phyloP scores from a whole-genome alignment of 2,797 vertebrate species.

The Molossus alvarezi region DNA sequence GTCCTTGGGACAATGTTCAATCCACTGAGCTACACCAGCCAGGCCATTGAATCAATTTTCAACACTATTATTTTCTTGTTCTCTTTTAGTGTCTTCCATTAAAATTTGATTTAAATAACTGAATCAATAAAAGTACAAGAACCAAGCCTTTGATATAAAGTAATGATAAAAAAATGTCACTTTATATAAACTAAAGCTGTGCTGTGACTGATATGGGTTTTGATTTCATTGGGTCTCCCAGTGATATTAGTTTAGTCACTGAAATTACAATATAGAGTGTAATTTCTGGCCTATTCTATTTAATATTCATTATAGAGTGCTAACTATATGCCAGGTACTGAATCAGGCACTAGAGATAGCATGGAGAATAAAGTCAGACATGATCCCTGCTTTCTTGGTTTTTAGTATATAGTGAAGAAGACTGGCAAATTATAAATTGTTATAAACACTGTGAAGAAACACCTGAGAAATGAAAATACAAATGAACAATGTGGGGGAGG shows the following conservation, averaged over 20 bases:
- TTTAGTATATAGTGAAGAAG: not conserved
- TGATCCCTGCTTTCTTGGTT: not conserved
- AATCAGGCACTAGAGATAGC: not conserved
- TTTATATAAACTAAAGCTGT: not conserved
- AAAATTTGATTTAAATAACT: constrained; percentile 41
- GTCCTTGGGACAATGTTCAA: too few species aligned
- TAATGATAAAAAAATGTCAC: not conserved
- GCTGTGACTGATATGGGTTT: not conserved
- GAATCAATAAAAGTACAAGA: constrained; percentile 51
- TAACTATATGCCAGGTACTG: not conserved
- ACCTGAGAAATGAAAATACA: constrained; percentile 25
- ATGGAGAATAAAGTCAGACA: constrained; percentile 11
- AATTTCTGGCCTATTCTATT: not conserved
- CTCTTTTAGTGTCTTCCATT: constrained; percentile 33
- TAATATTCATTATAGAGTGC: not conserved
- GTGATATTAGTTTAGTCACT: not conserved
- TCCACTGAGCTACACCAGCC: too few species aligned
- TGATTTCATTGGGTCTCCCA: not conserved
- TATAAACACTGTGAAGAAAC: not conserved
- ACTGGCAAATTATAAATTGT: not conserved
- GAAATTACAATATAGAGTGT: not conserved
- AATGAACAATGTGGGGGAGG: not conserved
- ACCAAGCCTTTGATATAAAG: not conserved
- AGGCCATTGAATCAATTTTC: not conserved
- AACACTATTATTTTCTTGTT: not conserved